Evolutionary conservation across 2,888 invertebrate genomes (phyloP), one percentile per base, ranked within the genome.

Genomic region (Ectemnius lituratus): DNA sequence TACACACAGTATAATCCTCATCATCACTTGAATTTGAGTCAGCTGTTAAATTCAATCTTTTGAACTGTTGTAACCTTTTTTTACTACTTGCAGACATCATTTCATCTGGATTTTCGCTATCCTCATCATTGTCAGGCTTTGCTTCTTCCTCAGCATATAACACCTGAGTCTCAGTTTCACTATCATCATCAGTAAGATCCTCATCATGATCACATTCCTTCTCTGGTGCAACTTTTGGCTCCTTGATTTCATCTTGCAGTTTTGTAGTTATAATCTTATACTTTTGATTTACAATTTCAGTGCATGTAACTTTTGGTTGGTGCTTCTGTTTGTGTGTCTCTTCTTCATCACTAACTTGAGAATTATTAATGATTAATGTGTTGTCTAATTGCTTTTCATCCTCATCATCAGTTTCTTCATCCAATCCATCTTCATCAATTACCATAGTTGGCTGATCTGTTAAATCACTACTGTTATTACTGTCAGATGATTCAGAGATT

Each of bases 201-300:
- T 8, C 1, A 2, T 37, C 8, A 58, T 2, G 11, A 13, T n/a
- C 37, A 6, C 45, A 20, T 16, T 59, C 2, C 2, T 2, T 14
- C 6, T 20, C 13, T 0, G 45, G 5, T n/a, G 8, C 3, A 57
- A 52, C 23, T 2, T 52, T 45, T 0, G 62, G 58, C 2, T 0
- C 6, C 52, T 52, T 16, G 4, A 52, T 8, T 16, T 52, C 52
- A 52, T 14, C 52, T 1, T 14, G 14, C 8, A 1, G 52, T 16
- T 16, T 52, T 6, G 16, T 1, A 52, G 14, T 52, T 59, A 84
- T 64, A 72, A 86, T 84, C 47, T 47, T 85, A 47, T 82, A 85
- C 3, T 68, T 84, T 16, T 47, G 78, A 4, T 69, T 79, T 0
- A 86, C 66, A 57, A 85, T 76, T 66, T 82, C 78, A 3, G 75